Evolutionary conservation across 35 echinoderm and acorn worm genomes (phyloP).

Genomic region (Anneissia japonica): DNA sequence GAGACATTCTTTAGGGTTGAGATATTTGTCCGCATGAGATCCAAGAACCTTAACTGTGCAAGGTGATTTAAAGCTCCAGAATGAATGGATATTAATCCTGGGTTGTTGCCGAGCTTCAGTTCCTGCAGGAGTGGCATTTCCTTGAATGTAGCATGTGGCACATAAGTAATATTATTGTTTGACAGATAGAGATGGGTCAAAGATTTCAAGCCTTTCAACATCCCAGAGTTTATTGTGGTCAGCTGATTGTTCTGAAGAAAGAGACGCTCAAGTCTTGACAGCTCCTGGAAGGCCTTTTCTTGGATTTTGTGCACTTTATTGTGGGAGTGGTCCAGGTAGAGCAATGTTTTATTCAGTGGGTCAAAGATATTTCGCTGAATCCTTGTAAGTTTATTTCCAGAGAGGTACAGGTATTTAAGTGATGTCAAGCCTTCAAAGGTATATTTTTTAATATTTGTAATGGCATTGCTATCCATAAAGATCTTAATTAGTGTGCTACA

Average conservation of each 20-base stretch:
- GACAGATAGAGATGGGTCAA: conserved; percentile 41
- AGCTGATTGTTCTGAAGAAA: conserved; percentile 48
- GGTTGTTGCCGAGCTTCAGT: conserved; percentile 35
- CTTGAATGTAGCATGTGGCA: conserved; percentile 29
- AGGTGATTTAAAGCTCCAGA: conserved; percentile 23
- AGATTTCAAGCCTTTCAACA: conserved; percentile 5
- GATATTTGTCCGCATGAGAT: conserved; percentile 7
- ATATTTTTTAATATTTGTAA: neutral
- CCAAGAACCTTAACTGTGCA: conserved; percentile 20
- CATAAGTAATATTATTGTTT: neutral
- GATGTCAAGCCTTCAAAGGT: neutral
- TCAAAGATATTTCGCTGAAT: neutral
- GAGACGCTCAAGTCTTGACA: conserved; percentile 8
- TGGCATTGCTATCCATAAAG: neutral
- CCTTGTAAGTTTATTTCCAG: neutral
- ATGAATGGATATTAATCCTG: neutral
- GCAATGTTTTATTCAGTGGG: conserved; percentile 13
- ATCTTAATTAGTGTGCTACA: neutral
- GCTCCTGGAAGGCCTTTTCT: neutral
- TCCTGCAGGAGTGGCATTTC: neutral
- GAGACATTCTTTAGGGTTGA: neutral
- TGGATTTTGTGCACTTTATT: conserved; percentile 29
- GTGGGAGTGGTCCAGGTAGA: conserved; percentile 33
- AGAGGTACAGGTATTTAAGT: neutral
- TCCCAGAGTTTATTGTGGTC: neutral